Base-by-base conservation (phyloP, 2,113 vertebrate species). In the Hyperoodon ampullatus region DNA sequence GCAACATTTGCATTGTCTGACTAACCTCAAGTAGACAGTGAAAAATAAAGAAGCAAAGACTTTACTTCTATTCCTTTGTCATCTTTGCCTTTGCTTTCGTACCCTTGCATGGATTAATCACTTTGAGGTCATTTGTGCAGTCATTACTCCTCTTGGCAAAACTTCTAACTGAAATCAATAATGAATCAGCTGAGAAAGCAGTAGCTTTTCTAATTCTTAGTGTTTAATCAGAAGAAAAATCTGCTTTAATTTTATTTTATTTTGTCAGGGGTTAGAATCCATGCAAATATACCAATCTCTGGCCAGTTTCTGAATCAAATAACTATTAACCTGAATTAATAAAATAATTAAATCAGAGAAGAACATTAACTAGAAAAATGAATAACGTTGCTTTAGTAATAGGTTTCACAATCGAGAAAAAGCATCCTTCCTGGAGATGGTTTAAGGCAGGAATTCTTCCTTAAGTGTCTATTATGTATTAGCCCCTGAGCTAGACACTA, bases 141-240 rank as follows among this genome's bases (percentile, higher is more conserved):
- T 81, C 71, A 82, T 84, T 94, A 68, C 39, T 97, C 53, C 58
- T 84, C 30, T 16, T 63, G 58, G 55, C 60, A 94, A 87, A 96
- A 88, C 24, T 74, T 94, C 88, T 90, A 81, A 77, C 70, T 92
- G 30, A 93, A 88, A 61, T 96, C 84, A 94, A 88, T 92, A 96
- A 55, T 6, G 24, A 70, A 94, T 89, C 90, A 92, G 63, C 87
- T 93, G 61, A 96, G 58, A 96, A 96, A 78, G 78, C 93, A 95
- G 77, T 23, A 39, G 23, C 8, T 84, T 88, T 87, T 63, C 53
- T 81, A 66, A 65, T 77, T 89, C 55, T 77, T 81, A 68, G 65
- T 19, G 14, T 75, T 94, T 95, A 90, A 96, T 94, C 77, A 95
- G 88, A 88, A 82, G n/a, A 89, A 90, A 93, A 81, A 42, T 78